phyloP scores from a whole-genome alignment of 2,888 invertebrate species.

The Drosophila lacicola region DNA sequence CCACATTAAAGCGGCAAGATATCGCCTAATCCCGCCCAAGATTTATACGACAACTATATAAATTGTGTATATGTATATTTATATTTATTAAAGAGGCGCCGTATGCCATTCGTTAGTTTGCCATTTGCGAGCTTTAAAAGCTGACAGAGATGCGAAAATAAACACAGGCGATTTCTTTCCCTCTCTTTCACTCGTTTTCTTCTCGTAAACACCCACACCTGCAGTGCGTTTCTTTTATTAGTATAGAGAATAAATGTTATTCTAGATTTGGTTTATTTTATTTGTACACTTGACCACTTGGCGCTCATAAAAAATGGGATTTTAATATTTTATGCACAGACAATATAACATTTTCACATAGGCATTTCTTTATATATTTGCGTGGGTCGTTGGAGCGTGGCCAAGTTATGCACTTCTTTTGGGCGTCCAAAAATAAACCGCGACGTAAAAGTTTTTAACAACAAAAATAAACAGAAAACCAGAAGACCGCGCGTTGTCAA shows the following conservation, averaged over 20 bases:
- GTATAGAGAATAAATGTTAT: conserved; percentile 38
- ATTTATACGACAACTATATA: conserved; percentile 60
- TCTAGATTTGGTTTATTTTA: conserved; percentile 40
- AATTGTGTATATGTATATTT: conserved; percentile 19
- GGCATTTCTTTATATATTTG: conserved; percentile 47
- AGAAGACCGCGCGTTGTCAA: neutral
- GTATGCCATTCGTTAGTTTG: conserved; percentile 24
- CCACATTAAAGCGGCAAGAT: conserved; percentile 38
- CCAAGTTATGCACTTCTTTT: conserved; percentile 77
- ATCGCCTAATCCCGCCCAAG: conserved; percentile 49
- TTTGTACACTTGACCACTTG: conserved; percentile 70
- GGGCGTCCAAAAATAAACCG: conserved; percentile 68
- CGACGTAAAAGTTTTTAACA: conserved; percentile 48
- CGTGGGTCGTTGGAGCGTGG: conserved; percentile 74
- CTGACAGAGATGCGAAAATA: conserved; percentile 12
- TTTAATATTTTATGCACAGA: conserved; percentile 65
- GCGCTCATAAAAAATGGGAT: conserved; percentile 71
- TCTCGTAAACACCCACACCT: neutral
- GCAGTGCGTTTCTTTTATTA: conserved; percentile 18
- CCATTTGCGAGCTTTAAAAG: conserved; percentile 29
- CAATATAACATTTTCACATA: conserved; percentile 60
- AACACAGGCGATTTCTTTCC: neutral
- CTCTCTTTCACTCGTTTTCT: neutral
- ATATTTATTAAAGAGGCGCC: conserved; percentile 50
- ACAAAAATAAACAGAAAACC: conserved; percentile 21